Percentiles rank a stretch among this genome's conserved stretches.
These are phyloP conservation scores for Apantesis nais DNA, from an alignment of 2,888 invertebrate genomes.

Conservation along the genomic window DNA sequence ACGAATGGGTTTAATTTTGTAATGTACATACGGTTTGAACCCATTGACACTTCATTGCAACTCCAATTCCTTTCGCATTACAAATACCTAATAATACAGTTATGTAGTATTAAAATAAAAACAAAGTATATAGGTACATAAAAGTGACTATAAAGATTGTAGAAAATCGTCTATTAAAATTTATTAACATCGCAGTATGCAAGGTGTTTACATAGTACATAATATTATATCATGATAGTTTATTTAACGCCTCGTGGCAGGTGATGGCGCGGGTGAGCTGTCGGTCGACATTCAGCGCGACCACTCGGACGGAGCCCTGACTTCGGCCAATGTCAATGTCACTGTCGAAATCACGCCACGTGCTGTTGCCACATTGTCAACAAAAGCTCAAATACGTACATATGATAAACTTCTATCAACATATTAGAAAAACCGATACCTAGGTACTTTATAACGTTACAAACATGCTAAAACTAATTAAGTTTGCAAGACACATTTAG, in stretches of 20 bases:
- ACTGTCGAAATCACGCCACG: conserved; percentile 65
- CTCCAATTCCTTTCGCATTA: background rate
- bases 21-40: background rate
- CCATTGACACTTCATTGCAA: background rate
- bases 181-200: conserved; percentile 8
- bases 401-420: background rate
- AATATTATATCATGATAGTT: conserved; percentile 17
- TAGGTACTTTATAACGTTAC: conserved; percentile 2
- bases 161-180: background rate
- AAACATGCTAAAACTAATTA: background rate
- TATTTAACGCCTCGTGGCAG: conserved; percentile 13
- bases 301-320: conserved; percentile 48
- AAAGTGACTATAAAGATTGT: background rate
- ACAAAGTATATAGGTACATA: background rate
- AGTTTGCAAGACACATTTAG: background rate
- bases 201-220: conserved; percentile 3
- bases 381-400: conserved; percentile 24
- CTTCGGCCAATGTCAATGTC: conserved; percentile 74
- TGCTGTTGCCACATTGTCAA: conserved; percentile 40
- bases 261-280: conserved; percentile 23
- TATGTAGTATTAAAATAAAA: background rate
- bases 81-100: background rate
- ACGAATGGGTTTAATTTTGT: background rate
- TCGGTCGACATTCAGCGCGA: conserved; percentile 26
- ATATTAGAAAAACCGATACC: background rate